Base-by-base conservation (phyloP, 2,888 invertebrate species). In the Lasioglossum figueresi region DNA sequence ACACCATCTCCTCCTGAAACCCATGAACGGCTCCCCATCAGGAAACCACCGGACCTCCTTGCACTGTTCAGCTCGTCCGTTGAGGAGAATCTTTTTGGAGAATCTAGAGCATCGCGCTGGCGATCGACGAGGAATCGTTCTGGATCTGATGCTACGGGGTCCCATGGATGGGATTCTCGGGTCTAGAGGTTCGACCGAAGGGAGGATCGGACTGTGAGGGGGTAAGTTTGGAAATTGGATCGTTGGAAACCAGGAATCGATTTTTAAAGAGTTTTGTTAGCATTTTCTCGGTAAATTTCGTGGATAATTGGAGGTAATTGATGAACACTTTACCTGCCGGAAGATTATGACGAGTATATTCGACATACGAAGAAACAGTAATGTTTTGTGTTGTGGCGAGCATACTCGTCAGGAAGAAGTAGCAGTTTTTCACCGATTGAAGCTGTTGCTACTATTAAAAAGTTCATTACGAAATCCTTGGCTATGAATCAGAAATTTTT, bases 151-250 rank as follows among this genome's bases (percentile, higher is more conserved):
- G 59, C 43, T 75, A 74, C 78, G 75, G 88, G 78, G n/a, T 79
- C 80, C 76, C 45, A 52, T 79, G 78, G 76, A 72, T 71, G 56
- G 72, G 72, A 34, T 40, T 14, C 52, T 72, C 77, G 34, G 83
- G 72, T 56, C 27, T 45, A 71, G 76, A 73, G 52, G 78, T 80
- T 82, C 80, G 66, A 63, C 59, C 37, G 74, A 59, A 56, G 37
- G 59, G 23, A 80, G 71, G 70, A 71, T 70, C 83, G 72, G 66
- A 81, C 75, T 76, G 34, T 76, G 68, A 40, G 63, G 82, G 79
- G 88, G 89, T 89, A 89, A 89, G 89, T 88, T 83, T 66, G 19
- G 34, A 34, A 34, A 23, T 31, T 8, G 23, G 66, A 16, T 31
- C 66, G 23, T 66, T 31, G 19, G 8, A 2, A 31, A 31, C 16